Evolutionary conservation across 2,888 invertebrate genomes (phyloP).

Genomic region (Mythimna lalbum): DNA sequence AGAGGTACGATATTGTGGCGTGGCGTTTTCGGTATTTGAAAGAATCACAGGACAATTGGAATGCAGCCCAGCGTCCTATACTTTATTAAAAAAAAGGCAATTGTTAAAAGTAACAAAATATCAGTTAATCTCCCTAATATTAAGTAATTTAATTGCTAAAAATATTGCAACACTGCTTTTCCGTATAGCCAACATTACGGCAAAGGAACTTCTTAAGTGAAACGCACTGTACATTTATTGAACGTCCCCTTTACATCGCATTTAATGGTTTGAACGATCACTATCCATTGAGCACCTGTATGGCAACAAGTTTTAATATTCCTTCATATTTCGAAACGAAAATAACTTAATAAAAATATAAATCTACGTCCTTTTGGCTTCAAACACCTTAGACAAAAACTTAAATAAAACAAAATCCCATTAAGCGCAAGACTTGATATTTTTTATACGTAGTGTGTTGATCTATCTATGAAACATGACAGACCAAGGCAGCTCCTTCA

Average conservation of each 20-base stretch:
- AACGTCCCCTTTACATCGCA: not conserved
- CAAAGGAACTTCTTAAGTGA: too few relatives aligned
- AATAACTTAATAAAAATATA: not conserved
- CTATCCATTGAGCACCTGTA: not conserved
- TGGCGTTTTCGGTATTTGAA: too few relatives aligned
- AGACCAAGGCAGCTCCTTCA: conserved; percentile 84
- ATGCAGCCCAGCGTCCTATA: too few relatives aligned
- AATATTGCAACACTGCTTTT: too few relatives aligned
- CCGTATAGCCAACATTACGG: too few relatives aligned
- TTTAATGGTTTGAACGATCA: not conserved
- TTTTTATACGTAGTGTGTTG: not conserved
- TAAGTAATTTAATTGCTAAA: too few relatives aligned
- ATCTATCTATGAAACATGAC: conserved; percentile 78
- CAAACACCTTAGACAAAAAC: not conserved
- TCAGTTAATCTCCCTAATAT: too few relatives aligned
- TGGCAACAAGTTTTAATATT: not conserved
- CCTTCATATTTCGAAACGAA: not conserved
- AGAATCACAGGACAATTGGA: too few relatives aligned
- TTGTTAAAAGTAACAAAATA: too few relatives aligned
- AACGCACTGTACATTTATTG: too few relatives aligned
- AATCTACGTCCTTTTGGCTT: not conserved
- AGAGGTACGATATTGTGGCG: too few relatives aligned
- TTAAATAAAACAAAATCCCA: not conserved
- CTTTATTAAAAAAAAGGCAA: too few relatives aligned
- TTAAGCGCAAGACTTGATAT: not conserved